These are phyloP conservation scores for Andrena praecox DNA, from an alignment of 2,888 invertebrate genomes.

Conservation along the genomic window DNA sequence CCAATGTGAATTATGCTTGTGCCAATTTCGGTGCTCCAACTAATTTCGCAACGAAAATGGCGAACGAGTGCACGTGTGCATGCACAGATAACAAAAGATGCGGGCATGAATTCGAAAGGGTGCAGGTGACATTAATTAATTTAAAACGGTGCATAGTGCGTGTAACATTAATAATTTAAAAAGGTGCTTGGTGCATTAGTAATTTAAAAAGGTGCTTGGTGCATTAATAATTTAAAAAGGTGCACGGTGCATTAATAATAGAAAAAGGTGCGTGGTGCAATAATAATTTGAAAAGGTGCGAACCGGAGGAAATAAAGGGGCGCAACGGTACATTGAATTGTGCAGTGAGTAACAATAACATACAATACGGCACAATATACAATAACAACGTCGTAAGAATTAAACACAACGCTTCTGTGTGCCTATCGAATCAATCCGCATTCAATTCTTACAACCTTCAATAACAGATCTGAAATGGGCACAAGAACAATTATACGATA, in stretches of 20 bases:
- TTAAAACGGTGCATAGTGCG: not conserved
- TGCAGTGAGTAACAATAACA: constrained; percentile 14
- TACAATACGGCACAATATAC: not conserved
- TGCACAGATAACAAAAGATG: not conserved
- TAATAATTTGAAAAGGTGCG: not conserved
- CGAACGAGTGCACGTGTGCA: not conserved
- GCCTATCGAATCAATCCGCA: not conserved
- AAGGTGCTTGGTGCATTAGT: constrained; percentile 12
- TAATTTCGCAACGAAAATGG: not conserved
- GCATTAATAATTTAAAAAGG: not conserved
- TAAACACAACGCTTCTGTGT: not conserved
- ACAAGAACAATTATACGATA: constrained; percentile 57
- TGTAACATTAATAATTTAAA: not conserved
- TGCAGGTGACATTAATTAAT: not conserved
- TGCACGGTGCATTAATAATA: constrained; percentile 8
- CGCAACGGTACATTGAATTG: constrained; percentile 19
- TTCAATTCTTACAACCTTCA: constrained; percentile 1
- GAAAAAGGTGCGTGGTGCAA: constrained; percentile 8
- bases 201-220: not conserved
- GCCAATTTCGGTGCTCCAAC: constrained; percentile 54
- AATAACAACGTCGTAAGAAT: constrained; percentile 21
- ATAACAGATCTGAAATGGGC: constrained; percentile 49
- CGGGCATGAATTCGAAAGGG: constrained; percentile 5
- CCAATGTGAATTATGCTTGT: constrained; percentile 61
- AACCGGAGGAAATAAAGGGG: constrained; percentile 3